These are phyloP conservation scores for Halichoerus grypus DNA, from an alignment of 2,113 vertebrate species.

Conservation along the genomic window DNA sequence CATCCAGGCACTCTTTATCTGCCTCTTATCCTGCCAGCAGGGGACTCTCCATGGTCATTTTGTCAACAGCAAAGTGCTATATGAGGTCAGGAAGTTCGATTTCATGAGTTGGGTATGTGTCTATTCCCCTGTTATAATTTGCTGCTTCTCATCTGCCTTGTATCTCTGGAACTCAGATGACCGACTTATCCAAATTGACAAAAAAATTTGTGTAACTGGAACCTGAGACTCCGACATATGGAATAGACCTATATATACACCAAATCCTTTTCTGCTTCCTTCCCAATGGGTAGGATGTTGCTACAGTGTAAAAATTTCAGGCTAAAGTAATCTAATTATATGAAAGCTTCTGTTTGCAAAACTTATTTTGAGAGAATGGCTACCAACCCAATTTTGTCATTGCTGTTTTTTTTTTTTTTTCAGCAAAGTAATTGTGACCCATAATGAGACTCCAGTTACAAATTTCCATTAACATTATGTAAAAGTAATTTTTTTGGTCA, in stretches of 20 bases:
- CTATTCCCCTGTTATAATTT: neutral
- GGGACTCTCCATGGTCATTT: neutral
- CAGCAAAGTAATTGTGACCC: constrained; percentile 54
- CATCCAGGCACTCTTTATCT: neutral
- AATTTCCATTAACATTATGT: constrained; percentile 43
- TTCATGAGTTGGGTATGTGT: neutral
- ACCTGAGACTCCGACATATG: neutral
- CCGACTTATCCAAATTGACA: neutral
- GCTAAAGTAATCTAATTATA: constrained; percentile 23
- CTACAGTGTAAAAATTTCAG: neutral
- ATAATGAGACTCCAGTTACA: constrained; percentile 22
- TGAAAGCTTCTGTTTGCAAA: constrained; percentile 21
- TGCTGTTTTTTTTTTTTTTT: neutral
- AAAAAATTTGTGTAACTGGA: constrained; percentile 25
- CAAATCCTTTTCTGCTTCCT: neutral
- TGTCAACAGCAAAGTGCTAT: neutral
- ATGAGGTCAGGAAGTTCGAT: neutral
- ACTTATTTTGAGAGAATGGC: constrained; percentile 62
- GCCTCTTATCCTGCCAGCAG: neutral
- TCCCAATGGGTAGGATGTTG: neutral
- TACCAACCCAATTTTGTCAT: constrained; percentile 55
- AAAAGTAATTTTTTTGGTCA: constrained; percentile 42
- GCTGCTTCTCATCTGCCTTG: neutral
- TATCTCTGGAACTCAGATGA: constrained; percentile 27
- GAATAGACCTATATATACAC: neutral